Evolutionary conservation across 2,888 invertebrate species (phyloP).

Genomic region (Parnassius smintheus): DNA sequence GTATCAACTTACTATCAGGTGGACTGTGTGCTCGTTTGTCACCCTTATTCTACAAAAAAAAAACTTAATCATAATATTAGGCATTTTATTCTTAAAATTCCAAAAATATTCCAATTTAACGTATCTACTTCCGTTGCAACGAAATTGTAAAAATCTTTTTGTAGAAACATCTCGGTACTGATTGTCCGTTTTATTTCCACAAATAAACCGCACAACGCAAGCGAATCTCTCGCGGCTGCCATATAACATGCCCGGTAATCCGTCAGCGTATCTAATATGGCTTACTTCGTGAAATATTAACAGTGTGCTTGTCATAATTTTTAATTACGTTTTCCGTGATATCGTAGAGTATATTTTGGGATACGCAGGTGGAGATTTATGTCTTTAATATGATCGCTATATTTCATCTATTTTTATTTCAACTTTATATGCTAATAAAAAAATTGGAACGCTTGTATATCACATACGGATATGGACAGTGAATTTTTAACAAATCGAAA

Average conservation of each 20-base stretch:
- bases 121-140: slow-evolving; percentile 36
- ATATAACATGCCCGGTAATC: slow-evolving; percentile 12
- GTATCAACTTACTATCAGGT: too few species aligned
- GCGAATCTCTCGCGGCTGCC: slow-evolving; percentile 9
- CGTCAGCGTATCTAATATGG: slow-evolving; percentile 21
- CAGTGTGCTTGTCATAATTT: slow-evolving; percentile 23
- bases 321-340: slow-evolving; percentile 19
- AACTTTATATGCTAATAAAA: not conserved
- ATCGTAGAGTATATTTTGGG: slow-evolving; percentile 19
- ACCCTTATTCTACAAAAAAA: too few species aligned
- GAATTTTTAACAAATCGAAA: too few species aligned
- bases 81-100: slow-evolving; percentile 68
- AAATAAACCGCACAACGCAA: slow-evolving; percentile 6
- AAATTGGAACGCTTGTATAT: too few species aligned
- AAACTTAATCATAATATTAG: slow-evolving; percentile 41
- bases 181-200: slow-evolving; percentile 9
- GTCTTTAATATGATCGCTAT: not conserved
- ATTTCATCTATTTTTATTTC: slow-evolving; percentile 13
- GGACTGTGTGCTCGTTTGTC: too few species aligned
- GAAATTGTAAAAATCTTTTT: slow-evolving; percentile 8
- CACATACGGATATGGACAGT: too few species aligned
- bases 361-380: slow-evolving; percentile 23
- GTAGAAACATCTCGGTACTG: not conserved
- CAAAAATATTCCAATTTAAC: slow-evolving; percentile 71
- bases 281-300: slow-evolving; percentile 25